Evolutionary conservation across 1,140 invertebrate species (phyloP), one percentile per base, ranked within the genome.

Genomic region (Penaeus chinensis): DNA sequence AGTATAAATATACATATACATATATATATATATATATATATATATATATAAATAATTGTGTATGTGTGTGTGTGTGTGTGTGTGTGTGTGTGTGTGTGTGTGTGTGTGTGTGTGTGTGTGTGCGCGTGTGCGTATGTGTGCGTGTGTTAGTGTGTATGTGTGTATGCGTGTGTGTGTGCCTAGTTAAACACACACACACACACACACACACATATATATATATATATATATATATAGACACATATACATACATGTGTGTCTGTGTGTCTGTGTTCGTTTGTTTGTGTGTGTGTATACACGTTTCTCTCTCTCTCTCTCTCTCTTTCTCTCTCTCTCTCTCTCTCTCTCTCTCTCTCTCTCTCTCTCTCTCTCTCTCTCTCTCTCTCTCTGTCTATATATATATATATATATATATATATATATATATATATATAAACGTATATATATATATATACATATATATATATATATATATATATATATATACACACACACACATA

Each of bases 241-340:
- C 42, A 79, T 79, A 60, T 79, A 79, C 42, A 79, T 79, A 79
- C 42, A 97, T 69, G 97, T 93, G 94, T 98, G 96, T 95, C 93
- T 91, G 94, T 94, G 92, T 91, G 92, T 91, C 92, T 92, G 92
- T 32, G 2, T 32, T 1, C 2, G 2, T 32, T 1, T 32, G 32
- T 32, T 1, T 32, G 2, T 32, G 2, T 91, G 92, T 92, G 92
- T 32, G 2, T 2, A 32, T 32, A 32, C 32, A 32, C n/a, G n/a
- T n/a, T n/a, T n/a, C n/a, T n/a, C n/a, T n/a, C n/a, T n/a, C n/a
- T n/a, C n/a, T n/a, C n/a, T n/a, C n/a, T n/a, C n/a, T n/a, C n/a
- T n/a, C n/a, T n/a, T n/a, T n/a, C n/a, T n/a, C n/a, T n/a, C n/a
- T n/a, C n/a, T n/a, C n/a, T n/a, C n/a, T n/a, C n/a, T n/a, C n/a